Evolutionary conservation across 2,888 invertebrate genomes (phyloP).

Genomic region (Gonocerus acuteangulatus): DNA sequence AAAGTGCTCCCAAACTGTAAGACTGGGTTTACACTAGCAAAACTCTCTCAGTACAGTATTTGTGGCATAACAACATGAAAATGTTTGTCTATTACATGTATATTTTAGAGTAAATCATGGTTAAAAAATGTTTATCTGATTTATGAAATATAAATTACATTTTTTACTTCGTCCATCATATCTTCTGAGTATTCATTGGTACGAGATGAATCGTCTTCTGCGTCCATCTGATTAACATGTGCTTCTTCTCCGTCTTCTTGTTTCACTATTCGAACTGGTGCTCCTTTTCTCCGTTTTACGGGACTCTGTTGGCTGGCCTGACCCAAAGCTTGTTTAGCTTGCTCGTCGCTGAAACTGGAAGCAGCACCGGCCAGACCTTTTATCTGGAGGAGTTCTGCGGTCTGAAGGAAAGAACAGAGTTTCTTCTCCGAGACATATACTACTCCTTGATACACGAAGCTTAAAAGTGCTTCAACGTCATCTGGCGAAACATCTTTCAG

Average conservation of each 20-base stretch:
- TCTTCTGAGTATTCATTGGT: slow-evolving; percentile 25
- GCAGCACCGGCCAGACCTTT: slow-evolving; percentile 54
- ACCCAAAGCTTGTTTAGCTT: slow-evolving; percentile 21
- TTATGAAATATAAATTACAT: too few relatives aligned
- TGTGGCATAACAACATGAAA: too few relatives aligned
- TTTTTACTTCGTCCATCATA: slow-evolving; percentile 26
- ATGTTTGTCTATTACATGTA: too few relatives aligned
- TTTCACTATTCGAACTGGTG: slow-evolving; percentile 37
- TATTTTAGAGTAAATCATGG: too few relatives aligned
- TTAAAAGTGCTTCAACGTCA: slow-evolving; percentile 58
- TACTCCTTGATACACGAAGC: slow-evolving; percentile 66
- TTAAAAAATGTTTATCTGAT: too few relatives aligned
- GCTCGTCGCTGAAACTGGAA: slow-evolving; percentile 36
- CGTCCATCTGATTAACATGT: slow-evolving; percentile 28
- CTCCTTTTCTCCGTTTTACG: slow-evolving; percentile 38
- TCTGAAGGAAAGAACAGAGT: slow-evolving; percentile 57
- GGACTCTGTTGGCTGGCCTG: slow-evolving; percentile 24
- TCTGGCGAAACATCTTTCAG: slow-evolving; percentile 60
- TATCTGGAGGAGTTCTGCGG: slow-evolving; percentile 59
- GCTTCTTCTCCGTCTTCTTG: slow-evolving; percentile 34
- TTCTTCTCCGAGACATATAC: slow-evolving; percentile 62
- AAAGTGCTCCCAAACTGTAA: too few relatives aligned
- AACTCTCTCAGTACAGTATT: too few relatives aligned
- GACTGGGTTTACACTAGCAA: too few relatives aligned
- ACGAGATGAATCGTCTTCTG: slow-evolving; percentile 19